These are phyloP conservation scores for Mormyrus proboscirostris DNA, from an alignment of 2,797 vertebrate genomes.

Conservation along the genomic window DNA sequence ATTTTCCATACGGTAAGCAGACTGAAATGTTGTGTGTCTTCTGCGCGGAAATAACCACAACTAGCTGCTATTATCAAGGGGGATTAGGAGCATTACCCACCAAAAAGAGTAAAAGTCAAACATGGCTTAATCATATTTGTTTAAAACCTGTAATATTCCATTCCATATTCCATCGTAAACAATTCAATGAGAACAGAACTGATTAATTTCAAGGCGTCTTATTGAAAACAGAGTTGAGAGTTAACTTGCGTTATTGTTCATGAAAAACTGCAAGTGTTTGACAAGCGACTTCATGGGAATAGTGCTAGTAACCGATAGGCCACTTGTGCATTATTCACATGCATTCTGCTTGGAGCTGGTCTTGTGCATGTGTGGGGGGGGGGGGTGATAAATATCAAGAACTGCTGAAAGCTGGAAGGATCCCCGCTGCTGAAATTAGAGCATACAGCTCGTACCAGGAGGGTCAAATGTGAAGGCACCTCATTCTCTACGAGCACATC, in stretches of 20 bases:
- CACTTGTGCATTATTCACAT: not conserved
- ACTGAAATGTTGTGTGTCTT: not conserved
- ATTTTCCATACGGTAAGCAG: constrained; percentile 15
- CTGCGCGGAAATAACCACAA: not conserved
- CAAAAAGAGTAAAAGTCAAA: not conserved
- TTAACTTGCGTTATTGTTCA: not conserved
- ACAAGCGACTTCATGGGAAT: not conserved
- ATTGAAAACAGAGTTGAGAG: not conserved
- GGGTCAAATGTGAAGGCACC: not conserved
- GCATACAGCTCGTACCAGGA: not conserved
- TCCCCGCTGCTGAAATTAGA: not conserved
- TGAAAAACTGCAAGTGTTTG: not conserved
- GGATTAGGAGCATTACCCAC: not conserved
- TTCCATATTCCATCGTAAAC: not conserved
- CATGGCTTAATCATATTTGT: no score
- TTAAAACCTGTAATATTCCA: no score
- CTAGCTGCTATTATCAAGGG: not conserved
- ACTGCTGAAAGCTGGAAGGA: not conserved
- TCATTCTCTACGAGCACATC: not conserved
- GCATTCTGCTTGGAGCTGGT: not conserved
- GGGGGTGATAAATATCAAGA: not conserved
- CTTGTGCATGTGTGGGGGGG: not conserved
- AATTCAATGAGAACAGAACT: not conserved
- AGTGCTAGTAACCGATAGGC: not conserved
- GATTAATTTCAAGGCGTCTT: not conserved